Evolutionary conservation across 2,888 invertebrate genomes (phyloP), one percentile per base, ranked within the genome.

Genomic region (Nomada fabriciana): DNA sequence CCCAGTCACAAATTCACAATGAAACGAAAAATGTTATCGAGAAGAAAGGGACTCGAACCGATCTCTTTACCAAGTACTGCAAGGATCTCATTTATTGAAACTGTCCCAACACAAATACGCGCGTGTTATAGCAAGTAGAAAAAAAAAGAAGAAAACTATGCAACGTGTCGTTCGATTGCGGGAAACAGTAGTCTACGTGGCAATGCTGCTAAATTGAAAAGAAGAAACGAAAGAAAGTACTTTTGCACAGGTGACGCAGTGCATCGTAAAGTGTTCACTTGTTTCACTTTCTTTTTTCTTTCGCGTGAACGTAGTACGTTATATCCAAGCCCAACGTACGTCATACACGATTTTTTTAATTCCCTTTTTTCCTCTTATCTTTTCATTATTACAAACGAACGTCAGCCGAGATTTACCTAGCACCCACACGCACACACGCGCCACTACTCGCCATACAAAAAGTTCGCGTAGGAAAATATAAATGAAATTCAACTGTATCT

Each of bases 381-480:
- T 23, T 36, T 20, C 53, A 61, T 59, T 43, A 73, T 75, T 81
- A 73, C 63, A 81, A 83, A 78, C 76, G 42, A 78, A 78, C 72
- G 57, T 74, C 71, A 67, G 68, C 67, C 85, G 61, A 73, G 42
- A 59, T 68, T 77, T 77, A 50, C 64, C 70, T 74, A 64, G 55
- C 67, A 81, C 20, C 59, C 78, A 73, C 50, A 43, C 50, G 29
- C 84, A 82, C 82, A 70, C 84, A 73, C 75, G 76, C 73, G 72
- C 67, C 82, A 70, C 76, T 75, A 68, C 76, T 75, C 53, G 76
- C 80, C 84, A 77, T 86, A 86, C 86, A 89, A 89, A 86, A 91
- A 82, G 52, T 61, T 89, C 85, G 77, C 84, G 84, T 90, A 90
- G 84, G 88, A 91, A 91, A 91, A 91, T 91, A 90, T 85, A 86